These are phyloP conservation scores for Meandrusa payeni DNA, from an alignment of 2,888 invertebrate genomes.

Conservation along the genomic window DNA sequence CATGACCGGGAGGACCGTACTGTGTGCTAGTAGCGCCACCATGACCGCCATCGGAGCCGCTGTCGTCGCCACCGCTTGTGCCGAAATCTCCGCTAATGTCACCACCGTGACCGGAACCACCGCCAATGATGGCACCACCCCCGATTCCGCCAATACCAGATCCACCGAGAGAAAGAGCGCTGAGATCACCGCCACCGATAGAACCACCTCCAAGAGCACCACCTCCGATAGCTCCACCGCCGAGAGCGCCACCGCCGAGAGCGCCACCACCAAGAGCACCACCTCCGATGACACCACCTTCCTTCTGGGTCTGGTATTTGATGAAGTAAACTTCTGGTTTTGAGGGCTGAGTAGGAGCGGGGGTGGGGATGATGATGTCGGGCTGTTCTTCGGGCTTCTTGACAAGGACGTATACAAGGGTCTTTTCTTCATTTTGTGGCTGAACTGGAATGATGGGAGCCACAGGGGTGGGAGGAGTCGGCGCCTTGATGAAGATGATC, in stretches of 20 bases:
- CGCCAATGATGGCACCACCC: slow-evolving; percentile 43
- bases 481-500: slow-evolving; percentile 96
- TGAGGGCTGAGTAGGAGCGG: slow-evolving; percentile 90
- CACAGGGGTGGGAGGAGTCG: slow-evolving; percentile 90
- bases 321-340: slow-evolving; percentile 96
- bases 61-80: slow-evolving; percentile 46
- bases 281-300: slow-evolving; percentile 60
- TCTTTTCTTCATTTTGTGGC: slow-evolving; percentile 93
- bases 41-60: slow-evolving; percentile 45
- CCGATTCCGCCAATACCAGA: slow-evolving; percentile 46
- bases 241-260: slow-evolving; percentile 47
- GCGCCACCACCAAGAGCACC: slow-evolving; percentile 61
- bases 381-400: slow-evolving; percentile 93
- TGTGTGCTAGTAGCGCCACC: slow-evolving; percentile 69
- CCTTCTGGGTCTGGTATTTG: slow-evolving; percentile 87
- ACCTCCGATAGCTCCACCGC: slow-evolving; percentile 50
- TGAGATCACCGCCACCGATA: slow-evolving; percentile 47
- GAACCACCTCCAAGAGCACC: slow-evolving; percentile 49
- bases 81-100: slow-evolving; percentile 58
- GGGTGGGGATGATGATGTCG: slow-evolving; percentile 88
- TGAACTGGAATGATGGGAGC: slow-evolving; percentile 90
- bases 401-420: slow-evolving; percentile 92
- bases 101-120: slow-evolving; percentile 39
- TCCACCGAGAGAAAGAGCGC: slow-evolving; percentile 40
- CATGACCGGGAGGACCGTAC: slow-evolving; percentile 76